Conservation (phyloP, 1,140 invertebrate genomes). For the Seison nebaliae region DNA sequence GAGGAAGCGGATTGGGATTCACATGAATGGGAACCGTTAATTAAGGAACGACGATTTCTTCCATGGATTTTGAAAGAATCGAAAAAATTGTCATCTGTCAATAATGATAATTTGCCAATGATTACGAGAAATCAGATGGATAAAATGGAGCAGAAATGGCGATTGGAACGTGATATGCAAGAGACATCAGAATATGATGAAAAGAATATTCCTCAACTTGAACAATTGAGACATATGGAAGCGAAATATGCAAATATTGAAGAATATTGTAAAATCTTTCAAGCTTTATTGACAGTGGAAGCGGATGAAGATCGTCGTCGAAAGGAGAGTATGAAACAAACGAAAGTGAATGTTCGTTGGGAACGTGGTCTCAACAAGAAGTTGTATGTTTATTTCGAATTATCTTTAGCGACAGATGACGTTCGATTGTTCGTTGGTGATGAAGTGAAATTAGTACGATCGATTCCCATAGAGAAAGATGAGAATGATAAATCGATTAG, state of each 20-base stretch:
- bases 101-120: no score
- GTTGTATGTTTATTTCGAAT: constrained; percentile 42
- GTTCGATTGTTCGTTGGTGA: constrained; percentile 99
- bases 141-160: constrained; percentile 6
- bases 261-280: constrained; percentile 94
- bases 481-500: no score
- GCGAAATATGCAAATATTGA: constrained; percentile 75
- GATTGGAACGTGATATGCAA: constrained; percentile 1
- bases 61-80: constrained; percentile 84
- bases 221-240: not conserved
- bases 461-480: no score
- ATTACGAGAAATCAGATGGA: no score
- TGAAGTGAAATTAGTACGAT: constrained; percentile 64
- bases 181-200: not conserved
- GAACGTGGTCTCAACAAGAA: constrained; percentile 93
- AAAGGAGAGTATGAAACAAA: constrained; percentile 92
- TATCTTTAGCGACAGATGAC: constrained; percentile 30
- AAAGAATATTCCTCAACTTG: not conserved
- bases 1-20: constrained; percentile 99
- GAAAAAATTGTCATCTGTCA: no score
- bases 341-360: constrained; percentile 92
- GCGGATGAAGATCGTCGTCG: constrained; percentile 90
- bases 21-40: constrained; percentile 90
- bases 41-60: constrained; percentile 72
- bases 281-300: constrained; percentile 77